Evolutionary conservation across 37 sponge, comb jelly and placozoan species (phyloP), one percentile per base, ranked within the genome.

Genomic region (Spongilla lacustris): DNA sequence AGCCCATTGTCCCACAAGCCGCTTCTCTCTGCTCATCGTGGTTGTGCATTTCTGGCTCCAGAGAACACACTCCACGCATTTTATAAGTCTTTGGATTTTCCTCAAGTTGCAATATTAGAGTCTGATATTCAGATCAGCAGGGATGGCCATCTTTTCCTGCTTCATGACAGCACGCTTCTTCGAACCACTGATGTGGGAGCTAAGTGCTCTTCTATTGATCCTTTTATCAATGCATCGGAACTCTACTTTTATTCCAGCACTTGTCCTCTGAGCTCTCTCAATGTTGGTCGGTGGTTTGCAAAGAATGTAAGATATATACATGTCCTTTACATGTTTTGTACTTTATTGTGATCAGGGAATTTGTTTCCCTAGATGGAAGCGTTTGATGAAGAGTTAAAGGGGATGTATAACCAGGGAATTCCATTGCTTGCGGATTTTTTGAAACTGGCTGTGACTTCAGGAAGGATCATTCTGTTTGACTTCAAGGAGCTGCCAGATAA

Each of bases 81-180:
- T 71, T 69, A 48, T 2, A 25, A 50, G 19, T 78, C 84, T 28
- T 21, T 27, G 14, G 24, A 34, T 33, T 25, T 75, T 28, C 79
- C 75, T 36, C 38, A 31, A 13, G 73, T 91, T 36, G 28, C 33
- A 0, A 85, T 74, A 2, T 66, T 91, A 14, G 91, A 91, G 58
- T 83, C 91, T 25, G 91, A 91, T 27, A 76, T 91, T 22, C 83
- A 82, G 68, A 34, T 86, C 50, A 86, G 91, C 75, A 33, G 30
- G 2, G 87, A 91, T 71, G 91, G 91, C 21, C 69, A 68, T 26
- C 83, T 67, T 30, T 91, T 91, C 37, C 84, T 91, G 4, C 83
- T 91, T 14, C 91, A 91, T 49, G 91, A 91, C 48, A 83, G 83
- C 50, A 41, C 50, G 9, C 66, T 77, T 13, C n/a, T 75, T 0